These are phyloP conservation scores for Cheilosia variabilis DNA, from an alignment of 2,888 invertebrate genomes.

Conservation along the genomic window DNA sequence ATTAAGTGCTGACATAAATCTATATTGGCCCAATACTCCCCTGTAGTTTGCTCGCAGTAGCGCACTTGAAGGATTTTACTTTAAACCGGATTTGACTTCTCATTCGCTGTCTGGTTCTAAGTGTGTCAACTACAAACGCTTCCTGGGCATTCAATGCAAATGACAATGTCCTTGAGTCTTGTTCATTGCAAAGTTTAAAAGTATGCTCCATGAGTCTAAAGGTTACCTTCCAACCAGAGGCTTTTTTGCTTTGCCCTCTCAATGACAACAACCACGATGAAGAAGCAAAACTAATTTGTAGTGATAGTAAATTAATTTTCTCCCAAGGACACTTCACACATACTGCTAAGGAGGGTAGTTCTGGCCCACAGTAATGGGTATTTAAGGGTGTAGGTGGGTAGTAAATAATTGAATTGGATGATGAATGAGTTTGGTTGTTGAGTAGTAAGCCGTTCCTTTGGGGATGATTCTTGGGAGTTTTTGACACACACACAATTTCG, in stretches of 20 bases:
- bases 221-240: background rate
- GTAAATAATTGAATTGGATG: conserved; percentile 44
- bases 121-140: conserved; percentile 1
- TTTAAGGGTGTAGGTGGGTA: background rate
- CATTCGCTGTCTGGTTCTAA: background rate
- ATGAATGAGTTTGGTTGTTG: conserved; percentile 14
- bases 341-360: background rate
- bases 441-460: background rate
- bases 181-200: conserved; percentile 7
- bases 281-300: conserved; percentile 33
- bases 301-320: conserved; percentile 40
- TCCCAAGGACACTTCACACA: conserved; percentile 17
- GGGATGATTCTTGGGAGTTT: background rate
- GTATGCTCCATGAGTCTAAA: background rate
- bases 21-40: conserved; percentile 28
- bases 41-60: background rate
- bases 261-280: background rate
- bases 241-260: background rate
- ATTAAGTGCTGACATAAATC: conserved; percentile 50
- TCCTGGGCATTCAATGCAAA: background rate
- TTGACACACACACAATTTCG: conserved; percentile 23
- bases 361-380: background rate
- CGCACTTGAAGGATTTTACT: background rate
- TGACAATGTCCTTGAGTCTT: background rate
- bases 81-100: conserved; percentile 1